phyloP scores from a whole-genome alignment of 1,140 invertebrate species.

The Aphelinus certus region DNA sequence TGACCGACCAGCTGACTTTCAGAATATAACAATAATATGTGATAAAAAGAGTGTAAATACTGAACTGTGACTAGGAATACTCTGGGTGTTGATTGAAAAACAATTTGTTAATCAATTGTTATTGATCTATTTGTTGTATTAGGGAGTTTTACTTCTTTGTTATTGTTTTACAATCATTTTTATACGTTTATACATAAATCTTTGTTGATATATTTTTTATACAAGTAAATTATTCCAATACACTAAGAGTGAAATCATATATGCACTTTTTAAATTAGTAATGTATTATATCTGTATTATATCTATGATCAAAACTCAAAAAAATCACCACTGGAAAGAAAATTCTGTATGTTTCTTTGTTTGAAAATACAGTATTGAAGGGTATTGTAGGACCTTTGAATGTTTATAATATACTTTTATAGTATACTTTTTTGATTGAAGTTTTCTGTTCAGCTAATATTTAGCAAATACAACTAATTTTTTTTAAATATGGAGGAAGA shows the following conservation, averaged over 20 bases:
- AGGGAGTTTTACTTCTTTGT: neutral
- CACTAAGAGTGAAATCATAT: neutral
- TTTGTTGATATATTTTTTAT: constrained; percentile 1
- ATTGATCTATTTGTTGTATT: neutral
- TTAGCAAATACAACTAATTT: neutral
- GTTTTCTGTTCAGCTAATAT: too few relatives aligned
- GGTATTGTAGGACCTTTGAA: too few relatives aligned
- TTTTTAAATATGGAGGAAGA: constrained; percentile 55
- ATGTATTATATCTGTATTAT: too few relatives aligned
- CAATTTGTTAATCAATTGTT: constrained; percentile 1
- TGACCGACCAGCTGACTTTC: neutral
- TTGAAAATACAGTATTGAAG: too few relatives aligned
- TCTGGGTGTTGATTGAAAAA: neutral
- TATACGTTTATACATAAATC: constrained; percentile 6
- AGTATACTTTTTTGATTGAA: too few relatives aligned
- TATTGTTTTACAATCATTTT: constrained; percentile 2
- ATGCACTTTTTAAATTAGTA: neutral
- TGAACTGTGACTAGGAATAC: too few relatives aligned
- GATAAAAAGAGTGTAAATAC: too few relatives aligned
- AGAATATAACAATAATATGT: neutral
- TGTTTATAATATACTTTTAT: too few relatives aligned
- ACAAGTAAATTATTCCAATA: neutral
- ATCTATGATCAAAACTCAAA: too few relatives aligned
- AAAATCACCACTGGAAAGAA: too few relatives aligned
- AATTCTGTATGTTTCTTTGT: too few relatives aligned